Conservation (phyloP, 2,888 invertebrate species). For the Ommatoiulus sabulosus region DNA sequence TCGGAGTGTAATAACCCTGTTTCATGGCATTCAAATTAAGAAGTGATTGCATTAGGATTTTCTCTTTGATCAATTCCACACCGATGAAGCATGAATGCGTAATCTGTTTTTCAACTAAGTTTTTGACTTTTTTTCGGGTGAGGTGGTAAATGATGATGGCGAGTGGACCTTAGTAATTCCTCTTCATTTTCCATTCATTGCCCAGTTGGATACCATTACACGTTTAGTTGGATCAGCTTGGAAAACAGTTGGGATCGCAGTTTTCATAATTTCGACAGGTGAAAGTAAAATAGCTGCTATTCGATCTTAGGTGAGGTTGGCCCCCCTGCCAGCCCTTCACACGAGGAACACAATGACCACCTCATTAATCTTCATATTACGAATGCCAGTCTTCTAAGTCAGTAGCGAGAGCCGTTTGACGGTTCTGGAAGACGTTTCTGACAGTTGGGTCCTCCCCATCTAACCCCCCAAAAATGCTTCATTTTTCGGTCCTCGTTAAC, state of each 20-base stretch:
- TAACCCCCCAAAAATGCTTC: slow-evolving; percentile 35
- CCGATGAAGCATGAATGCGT: slow-evolving; percentile 27
- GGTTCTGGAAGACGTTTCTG: slow-evolving; percentile 53
- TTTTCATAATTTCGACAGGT: slow-evolving; percentile 49
- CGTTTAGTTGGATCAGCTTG: slow-evolving; percentile 21
- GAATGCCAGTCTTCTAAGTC: slow-evolving; percentile 56
- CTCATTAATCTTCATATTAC: slow-evolving; percentile 58
- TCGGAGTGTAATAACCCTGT: slow-evolving; percentile 20
- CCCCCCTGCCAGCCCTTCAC: slow-evolving; percentile 56
- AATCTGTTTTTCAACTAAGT: neutral
- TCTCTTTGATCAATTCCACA: slow-evolving; percentile 25
- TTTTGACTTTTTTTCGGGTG: neutral
- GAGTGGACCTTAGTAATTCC: slow-evolving; percentile 12
- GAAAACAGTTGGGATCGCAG: slow-evolving; percentile 48
- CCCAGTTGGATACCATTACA: slow-evolving; percentile 50
- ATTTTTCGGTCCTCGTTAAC: slow-evolving; percentile 30
- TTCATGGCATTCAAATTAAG: slow-evolving; percentile 36
- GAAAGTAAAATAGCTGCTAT: slow-evolving; percentile 55
- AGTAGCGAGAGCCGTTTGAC: slow-evolving; percentile 53
- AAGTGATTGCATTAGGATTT: slow-evolving; percentile 40
- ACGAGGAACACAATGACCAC: slow-evolving; percentile 51
- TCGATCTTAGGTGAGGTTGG: slow-evolving; percentile 52
- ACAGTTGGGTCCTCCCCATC: slow-evolving; percentile 53
- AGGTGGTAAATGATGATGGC: slow-evolving; percentile 39
- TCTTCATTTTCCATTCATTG: slow-evolving; percentile 42